These are phyloP conservation scores for Anneissia japonica DNA, from an alignment of 35 echinoderm and acorn worm genomes.

Conservation along the genomic window DNA sequence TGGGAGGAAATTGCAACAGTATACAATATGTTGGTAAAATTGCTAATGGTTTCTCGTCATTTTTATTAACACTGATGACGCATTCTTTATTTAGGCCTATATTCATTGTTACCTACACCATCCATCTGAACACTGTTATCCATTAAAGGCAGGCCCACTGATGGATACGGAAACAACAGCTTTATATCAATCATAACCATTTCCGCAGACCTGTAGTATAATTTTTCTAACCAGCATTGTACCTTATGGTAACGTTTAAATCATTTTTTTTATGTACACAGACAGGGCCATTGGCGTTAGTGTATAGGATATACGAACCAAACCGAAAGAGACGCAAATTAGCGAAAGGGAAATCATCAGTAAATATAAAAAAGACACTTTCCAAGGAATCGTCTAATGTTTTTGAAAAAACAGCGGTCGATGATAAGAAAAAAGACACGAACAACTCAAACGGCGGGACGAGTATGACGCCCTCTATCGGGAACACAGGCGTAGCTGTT, in stretches of 20 bases:
- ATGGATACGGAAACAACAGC: not conserved
- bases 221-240: not conserved
- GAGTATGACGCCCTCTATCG: no score
- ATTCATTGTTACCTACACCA: no score
- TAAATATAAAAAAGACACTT: not conserved
- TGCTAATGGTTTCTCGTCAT: no score
- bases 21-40: no score
- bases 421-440: not conserved
- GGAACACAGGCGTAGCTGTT: no score
- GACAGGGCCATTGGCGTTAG: not conserved
- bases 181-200: not conserved
- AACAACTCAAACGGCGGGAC: no score
- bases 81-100: no score
- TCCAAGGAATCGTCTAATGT: not conserved
- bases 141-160: no score
- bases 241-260: not conserved
- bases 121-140: no score
- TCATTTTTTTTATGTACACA: not conserved
- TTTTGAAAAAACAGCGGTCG: not conserved
- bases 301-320: not conserved
- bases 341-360: not conserved
- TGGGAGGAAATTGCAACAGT: no score
- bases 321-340: not conserved
- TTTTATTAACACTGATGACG: no score
- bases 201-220: not conserved